A percentile compares a stretch with the other conserved stretches of the same genome.
Conservation (phyloP, 2,797 vertebrate species). For the Furcifer pardalis region DNA sequence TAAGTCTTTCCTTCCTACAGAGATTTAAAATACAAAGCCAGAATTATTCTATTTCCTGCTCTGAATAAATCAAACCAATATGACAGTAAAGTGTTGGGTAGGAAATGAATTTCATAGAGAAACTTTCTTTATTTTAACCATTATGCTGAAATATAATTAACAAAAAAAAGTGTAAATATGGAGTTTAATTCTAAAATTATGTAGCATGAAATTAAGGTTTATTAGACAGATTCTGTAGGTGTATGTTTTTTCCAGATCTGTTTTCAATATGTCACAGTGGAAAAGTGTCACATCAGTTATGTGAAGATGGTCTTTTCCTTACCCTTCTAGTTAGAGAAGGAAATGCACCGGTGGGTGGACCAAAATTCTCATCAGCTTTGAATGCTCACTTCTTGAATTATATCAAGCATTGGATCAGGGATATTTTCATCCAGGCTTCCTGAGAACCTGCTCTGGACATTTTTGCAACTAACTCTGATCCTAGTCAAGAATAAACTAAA, state of each 20-base stretch:
- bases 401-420: background rate
- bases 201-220: background rate
- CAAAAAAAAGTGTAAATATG: background rate
- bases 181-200: background rate
- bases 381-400: no score
- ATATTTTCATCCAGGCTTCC: background rate
- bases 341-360: background rate
- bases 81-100: constrained; percentile 72
- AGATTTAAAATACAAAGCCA: background rate
- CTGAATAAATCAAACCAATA: background rate
- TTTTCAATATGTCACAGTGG: background rate
- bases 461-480: no score
- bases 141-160: background rate
- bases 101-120: constrained; percentile 24
- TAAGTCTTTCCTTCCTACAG: constrained; percentile 22
- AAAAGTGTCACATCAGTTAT: background rate
- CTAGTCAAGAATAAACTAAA: background rate
- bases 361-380: background rate
- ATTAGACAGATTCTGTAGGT: background rate
- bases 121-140: background rate
- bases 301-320: background rate
- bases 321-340: background rate
- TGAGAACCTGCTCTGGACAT: background rate
- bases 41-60: background rate
- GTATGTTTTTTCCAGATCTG: background rate